Evolutionary conservation across 2,888 invertebrate species (phyloP).

Genomic region (Hoplodrina ambigua): DNA sequence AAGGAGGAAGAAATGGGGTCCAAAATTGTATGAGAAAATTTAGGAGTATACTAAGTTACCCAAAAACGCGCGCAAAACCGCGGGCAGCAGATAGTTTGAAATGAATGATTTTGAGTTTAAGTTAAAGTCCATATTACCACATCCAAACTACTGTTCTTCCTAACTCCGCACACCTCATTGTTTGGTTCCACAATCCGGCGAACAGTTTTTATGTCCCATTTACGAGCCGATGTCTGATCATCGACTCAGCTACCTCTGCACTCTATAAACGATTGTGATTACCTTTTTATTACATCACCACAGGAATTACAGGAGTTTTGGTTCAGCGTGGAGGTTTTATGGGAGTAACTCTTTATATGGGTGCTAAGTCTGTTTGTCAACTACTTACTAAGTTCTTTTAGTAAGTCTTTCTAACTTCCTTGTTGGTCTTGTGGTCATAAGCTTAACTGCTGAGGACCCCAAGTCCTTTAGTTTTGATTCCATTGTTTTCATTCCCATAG

Average conservation of each 20-base stretch:
- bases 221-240: slow-evolving; percentile 72
- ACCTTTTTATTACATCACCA: slow-evolving; percentile 59
- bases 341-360: not conserved
- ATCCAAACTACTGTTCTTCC: slow-evolving; percentile 22
- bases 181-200: slow-evolving; percentile 66
- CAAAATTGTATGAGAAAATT: too few relatives aligned
- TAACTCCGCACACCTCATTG: slow-evolving; percentile 31
- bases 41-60: too few relatives aligned
- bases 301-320: slow-evolving; percentile 47
- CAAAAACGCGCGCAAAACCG: too few relatives aligned
- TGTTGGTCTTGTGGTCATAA: too few relatives aligned
- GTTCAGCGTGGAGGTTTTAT: slow-evolving; percentile 26
- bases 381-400: slow-evolving; percentile 15
- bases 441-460: too few relatives aligned
- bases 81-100: too few relatives aligned
- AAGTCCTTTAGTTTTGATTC: too few relatives aligned
- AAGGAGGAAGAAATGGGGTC: too few relatives aligned
- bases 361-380: not conserved
- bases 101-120: too few relatives aligned
- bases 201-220: slow-evolving; percentile 73
- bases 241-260: slow-evolving; percentile 63
- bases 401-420: not conserved
- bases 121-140: slow-evolving; percentile 16
- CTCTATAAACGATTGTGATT: slow-evolving; percentile 66
- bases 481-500: too few relatives aligned